Evolutionary conservation across 2,888 invertebrate genomes (phyloP), one percentile per base, ranked within the genome.

Genomic region (Hypsopygia costalis): DNA sequence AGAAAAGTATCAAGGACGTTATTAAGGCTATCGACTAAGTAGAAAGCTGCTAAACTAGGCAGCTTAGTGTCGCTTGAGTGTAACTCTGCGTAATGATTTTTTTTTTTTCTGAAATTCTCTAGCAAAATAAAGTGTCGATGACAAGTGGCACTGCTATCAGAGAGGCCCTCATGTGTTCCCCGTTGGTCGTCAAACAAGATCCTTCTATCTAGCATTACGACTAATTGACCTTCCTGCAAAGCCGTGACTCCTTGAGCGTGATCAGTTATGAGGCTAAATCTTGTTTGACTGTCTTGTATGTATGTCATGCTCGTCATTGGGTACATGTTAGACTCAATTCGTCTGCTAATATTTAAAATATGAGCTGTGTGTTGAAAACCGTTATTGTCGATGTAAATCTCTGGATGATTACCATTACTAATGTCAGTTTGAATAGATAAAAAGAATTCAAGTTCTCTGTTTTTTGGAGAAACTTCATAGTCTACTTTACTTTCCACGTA

Each of bases 311-410:
- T 94, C 0, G 98, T 97, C 53, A 98, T 94, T 0, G 99, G 99
- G 72, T 96, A 99, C 71, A 97, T 95, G 75, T 99, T 99, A 0
- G 97, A 98, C 77, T 98, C 98, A 35, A 97, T 91, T 1, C 94
- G 94, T 51, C 95, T 93, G 43, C 93, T 90, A 41, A 94, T 93
- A 28, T 96, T 93, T 66, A 95, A 93, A 5, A 92, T 82, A 16
- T 95, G 90, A 56, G 92, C 91, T 40, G 95, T 94, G 85, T 95
- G 95, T 69, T 96, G 95, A 68, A 97, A 97, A 3, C 98, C 98
- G 70, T 97, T 98, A 47, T 95, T 92, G 77, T 99, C 98, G 0
- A 95, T 95, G 67, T 92, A 94, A 63, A 97, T 93, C 58, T 93
- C 92, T 0, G 96, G 95, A 1, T 92, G 90, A 49, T 95, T 94